Base-by-base conservation (phyloP, 2,888 invertebrate genomes). In the Eulithis testata region DNA sequence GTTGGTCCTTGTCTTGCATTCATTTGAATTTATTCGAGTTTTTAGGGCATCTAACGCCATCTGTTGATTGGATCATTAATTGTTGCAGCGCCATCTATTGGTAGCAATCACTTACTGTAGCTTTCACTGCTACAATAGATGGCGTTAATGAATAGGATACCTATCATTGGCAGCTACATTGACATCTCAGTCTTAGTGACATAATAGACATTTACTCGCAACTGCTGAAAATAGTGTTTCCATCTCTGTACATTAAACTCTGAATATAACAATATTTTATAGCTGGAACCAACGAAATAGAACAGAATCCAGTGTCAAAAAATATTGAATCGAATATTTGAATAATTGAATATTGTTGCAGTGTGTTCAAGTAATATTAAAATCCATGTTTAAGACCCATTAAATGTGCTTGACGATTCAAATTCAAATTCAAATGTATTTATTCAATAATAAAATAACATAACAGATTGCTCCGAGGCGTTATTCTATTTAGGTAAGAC, bases 1-100 rank as follows among this genome's bases (percentile, higher is more conserved):
- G 56, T 65, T 74, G 74, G 36, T 89, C 85, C 76, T 78, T 77
- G 56, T 90, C 78, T 54, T 75, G 71, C 86, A 60, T 74, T 88
- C 85, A 80, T 84, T 84, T 85, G 85, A 73, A 73, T 54, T 65
- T 14, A 14, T 14, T 37, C 37, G 4, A 12, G 12, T 8, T 14
- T 14, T 70, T 59, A 6, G 5, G 56, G 4, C 7, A 12, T 6
- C 71, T 78, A 75, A 76, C 76, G 87, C 77, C 89, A 88, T 86
- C 91, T 91, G 54, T 78, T 71, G 73, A 53, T 31, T 53, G 45
- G 11, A 49, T 31, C 21, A 3, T 8, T 7, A 2, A 65, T 50
- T 11, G 31, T 21, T 54, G 14, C 43, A 59, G 56, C n/a, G 63
- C 40, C 49, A 60, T 47, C 57, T 53, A 40, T n/a, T 53, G 40